phyloP scores from a whole-genome alignment of 2,888 invertebrate species.

The Vesta saturnalis region DNA sequence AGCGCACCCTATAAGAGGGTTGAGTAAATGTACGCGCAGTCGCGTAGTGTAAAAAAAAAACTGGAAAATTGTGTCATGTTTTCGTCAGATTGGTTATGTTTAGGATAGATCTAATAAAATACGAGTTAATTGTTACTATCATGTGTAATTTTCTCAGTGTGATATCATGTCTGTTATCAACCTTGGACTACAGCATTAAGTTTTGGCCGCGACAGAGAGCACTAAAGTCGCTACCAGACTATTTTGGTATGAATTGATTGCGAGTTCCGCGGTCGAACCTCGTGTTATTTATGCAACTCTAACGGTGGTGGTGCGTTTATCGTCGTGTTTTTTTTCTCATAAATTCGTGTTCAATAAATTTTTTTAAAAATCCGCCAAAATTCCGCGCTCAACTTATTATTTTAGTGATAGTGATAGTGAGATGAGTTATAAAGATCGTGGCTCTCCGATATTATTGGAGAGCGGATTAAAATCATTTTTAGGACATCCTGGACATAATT shows the following conservation, averaged over 20 bases:
- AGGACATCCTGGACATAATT: slow-evolving; percentile 84
- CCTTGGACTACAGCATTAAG: slow-evolving; percentile 61
- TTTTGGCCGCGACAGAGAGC: slow-evolving; percentile 57
- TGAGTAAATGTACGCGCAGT: slow-evolving; percentile 44
- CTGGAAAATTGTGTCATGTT: slow-evolving; percentile 37
- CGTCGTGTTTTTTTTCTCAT: slow-evolving; percentile 44
- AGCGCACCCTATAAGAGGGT: slow-evolving; percentile 38
- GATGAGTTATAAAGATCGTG: slow-evolving; percentile 91
- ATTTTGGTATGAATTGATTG: slow-evolving; percentile 62
- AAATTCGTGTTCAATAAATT: slow-evolving; percentile 14
- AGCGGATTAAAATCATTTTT: slow-evolving; percentile 88
- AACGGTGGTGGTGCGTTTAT: slow-evolving; percentile 42
- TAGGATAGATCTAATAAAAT: slow-evolving; percentile 47
- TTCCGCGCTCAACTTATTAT: slow-evolving; percentile 61
- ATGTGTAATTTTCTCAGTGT: slow-evolving; percentile 54
- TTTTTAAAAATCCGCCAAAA: slow-evolving; percentile 60
- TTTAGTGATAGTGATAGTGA: slow-evolving; percentile 68
- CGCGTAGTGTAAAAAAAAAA: slow-evolving; percentile 38
- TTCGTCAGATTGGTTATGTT: slow-evolving; percentile 55
- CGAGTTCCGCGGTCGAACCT: slow-evolving; percentile 47
- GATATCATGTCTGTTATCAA: slow-evolving; percentile 58
- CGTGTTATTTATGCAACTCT: slow-evolving; percentile 53
- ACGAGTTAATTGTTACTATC: slow-evolving; percentile 51
- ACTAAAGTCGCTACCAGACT: slow-evolving; percentile 58
- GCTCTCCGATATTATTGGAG: slow-evolving; percentile 87